Conservation (phyloP, 2,888 invertebrate genomes). For the Prenolepis imparis region DNA sequence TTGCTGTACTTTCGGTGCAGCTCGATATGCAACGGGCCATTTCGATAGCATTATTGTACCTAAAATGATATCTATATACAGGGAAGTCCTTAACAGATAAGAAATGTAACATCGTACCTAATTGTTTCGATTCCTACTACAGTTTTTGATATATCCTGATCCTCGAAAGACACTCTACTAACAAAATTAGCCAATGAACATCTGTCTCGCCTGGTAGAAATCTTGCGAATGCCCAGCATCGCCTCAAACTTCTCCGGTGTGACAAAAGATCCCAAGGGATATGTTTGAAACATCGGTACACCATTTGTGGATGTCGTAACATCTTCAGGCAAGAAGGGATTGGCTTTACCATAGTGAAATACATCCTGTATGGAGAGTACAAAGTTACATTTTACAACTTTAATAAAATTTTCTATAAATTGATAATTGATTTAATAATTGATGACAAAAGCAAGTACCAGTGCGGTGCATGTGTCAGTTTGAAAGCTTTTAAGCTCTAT, state of each 20-base stretch:
- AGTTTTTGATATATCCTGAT: slow-evolving; percentile 68
- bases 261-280: slow-evolving; percentile 80
- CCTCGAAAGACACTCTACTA: slow-evolving; percentile 71
- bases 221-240: slow-evolving; percentile 70
- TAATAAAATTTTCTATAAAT: slow-evolving; percentile 61
- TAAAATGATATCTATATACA: slow-evolving; percentile 23
- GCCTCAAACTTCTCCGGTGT: slow-evolving; percentile 80
- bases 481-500: slow-evolving; percentile 77
- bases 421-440: not conserved
- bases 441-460: slow-evolving; percentile 71
- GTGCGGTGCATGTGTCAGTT: slow-evolving; percentile 60
- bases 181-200: slow-evolving; percentile 61
- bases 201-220: slow-evolving; percentile 55
- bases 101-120: slow-evolving; percentile 63
- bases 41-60: slow-evolving; percentile 35
- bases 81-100: not conserved
- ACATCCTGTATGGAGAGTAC: slow-evolving; percentile 65
- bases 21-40: slow-evolving; percentile 44
- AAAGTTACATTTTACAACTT: not conserved
- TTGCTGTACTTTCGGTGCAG: slow-evolving; percentile 44
- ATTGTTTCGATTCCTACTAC: slow-evolving; percentile 64
- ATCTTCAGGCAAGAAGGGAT: slow-evolving; percentile 79
- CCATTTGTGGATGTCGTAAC: slow-evolving; percentile 51
- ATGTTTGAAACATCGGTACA: slow-evolving; percentile 79
- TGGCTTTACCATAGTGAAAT: slow-evolving; percentile 79